These are phyloP conservation scores for Batillaria attramentaria DNA, from an alignment of 1,140 invertebrate species.

Conservation along the genomic window DNA sequence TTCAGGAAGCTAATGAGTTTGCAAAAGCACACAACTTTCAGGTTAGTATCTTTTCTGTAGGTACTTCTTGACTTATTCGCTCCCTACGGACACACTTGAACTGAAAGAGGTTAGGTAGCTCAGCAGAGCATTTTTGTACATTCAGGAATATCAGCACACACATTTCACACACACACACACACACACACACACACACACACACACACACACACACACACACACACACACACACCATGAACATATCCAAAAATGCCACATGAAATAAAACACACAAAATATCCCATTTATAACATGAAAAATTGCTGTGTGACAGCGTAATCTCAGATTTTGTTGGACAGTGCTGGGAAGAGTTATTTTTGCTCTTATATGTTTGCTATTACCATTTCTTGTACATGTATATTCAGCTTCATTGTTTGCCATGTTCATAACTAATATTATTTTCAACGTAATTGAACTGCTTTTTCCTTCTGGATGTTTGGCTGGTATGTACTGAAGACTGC, in stretches of 20 bases:
- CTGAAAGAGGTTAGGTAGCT: background rate
- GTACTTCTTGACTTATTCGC: background rate
- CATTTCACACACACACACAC: background rate
- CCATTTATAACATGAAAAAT: background rate
- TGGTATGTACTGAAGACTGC: constrained; percentile 75
- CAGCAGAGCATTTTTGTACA: too few relatives aligned
- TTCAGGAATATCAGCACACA: background rate
- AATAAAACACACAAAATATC: background rate
- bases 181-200: background rate
- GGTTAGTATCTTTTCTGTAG: constrained; percentile 53
- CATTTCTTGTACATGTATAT: too few relatives aligned
- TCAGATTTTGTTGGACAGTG: too few relatives aligned
- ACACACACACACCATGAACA: background rate
- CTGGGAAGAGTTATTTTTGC: too few relatives aligned
- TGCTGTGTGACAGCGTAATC: too few relatives aligned
- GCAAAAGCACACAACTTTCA: constrained; percentile 83
- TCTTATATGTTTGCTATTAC: too few relatives aligned
- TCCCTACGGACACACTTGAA: too few relatives aligned
- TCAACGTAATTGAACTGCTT: too few relatives aligned
- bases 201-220: background rate
- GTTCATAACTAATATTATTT: too few relatives aligned
- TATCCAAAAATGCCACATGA: background rate
- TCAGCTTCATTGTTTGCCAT: too few relatives aligned
- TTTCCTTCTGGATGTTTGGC: too few relatives aligned
- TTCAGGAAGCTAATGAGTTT: constrained; percentile 89